phyloP scores from a whole-genome alignment of 2,888 invertebrate genomes.

The Argyra leucocephala region DNA sequence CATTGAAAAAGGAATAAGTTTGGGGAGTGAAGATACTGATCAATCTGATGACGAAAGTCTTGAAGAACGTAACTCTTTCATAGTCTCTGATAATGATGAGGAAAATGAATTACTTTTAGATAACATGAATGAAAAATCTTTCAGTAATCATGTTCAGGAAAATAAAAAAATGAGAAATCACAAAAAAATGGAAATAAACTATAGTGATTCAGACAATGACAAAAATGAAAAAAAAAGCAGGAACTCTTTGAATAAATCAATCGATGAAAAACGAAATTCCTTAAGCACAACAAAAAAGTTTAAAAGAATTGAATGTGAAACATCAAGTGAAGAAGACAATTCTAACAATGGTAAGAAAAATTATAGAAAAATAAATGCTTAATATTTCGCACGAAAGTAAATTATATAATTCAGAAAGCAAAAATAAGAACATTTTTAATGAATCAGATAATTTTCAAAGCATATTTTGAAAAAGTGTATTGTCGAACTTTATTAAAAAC shows the following conservation, averaged over 20 bases:
- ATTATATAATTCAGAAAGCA: no score
- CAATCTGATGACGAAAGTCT: conserved; percentile 39
- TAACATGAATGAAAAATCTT: conserved; percentile 30
- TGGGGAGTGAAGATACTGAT: conserved; percentile 43
- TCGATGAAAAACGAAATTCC: not conserved
- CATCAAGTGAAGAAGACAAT: no score
- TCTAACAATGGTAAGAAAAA: no score
- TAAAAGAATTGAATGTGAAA: no score
- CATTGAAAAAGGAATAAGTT: conserved; percentile 46
- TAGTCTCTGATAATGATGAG: conserved; percentile 46
- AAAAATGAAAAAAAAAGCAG: not conserved
- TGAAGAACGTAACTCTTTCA: conserved; percentile 48
- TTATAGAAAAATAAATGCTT: no score
- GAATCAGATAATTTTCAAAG: no score
- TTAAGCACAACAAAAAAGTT: no score
- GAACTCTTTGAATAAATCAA: conserved; percentile 18
- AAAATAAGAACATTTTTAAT: no score
- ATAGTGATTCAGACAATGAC: not conserved
- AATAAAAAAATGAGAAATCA: not conserved
- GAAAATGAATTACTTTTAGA: conserved; percentile 45
- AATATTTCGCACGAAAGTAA: no score
- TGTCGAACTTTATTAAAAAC: no score
- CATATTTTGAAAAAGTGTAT: no score
- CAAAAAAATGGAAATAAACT: not conserved
- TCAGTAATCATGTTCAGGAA: not conserved